Base-by-base conservation (phyloP, 2,888 invertebrate species). In the Leuctra nigra region DNA sequence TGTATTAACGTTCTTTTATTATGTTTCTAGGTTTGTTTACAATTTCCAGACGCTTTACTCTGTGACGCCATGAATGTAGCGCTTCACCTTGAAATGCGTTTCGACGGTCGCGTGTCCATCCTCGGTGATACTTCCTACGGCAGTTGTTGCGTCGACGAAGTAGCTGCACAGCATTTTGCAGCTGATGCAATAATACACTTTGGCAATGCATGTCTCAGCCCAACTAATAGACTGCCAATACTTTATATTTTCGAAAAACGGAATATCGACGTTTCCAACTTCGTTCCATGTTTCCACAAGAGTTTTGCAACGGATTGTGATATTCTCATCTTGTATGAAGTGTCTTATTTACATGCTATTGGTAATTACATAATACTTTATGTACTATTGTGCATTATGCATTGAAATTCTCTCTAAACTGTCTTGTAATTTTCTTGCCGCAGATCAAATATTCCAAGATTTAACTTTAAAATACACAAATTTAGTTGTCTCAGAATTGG, bases 81-180 rank as follows among this genome's bases (percentile, higher is more conserved):
- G 58, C 65, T 74, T 9, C 66, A 67, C 57, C 69, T 86, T 36
- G 75, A 78, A 65, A 64, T 69, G 36, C 62, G 64, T n/a, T 66
- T 77, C 25, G 75, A 78, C 35, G 77, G 78, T 65, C 81, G 84
- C 66, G 73, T 89, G 1, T 94, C 86, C 66, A 84, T 95, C 64
- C 75, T 96, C 55, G 94, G 89, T 2, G 95, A 96, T 67, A 93
- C 93, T 7, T 87, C 92, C 0, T 95, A 92, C 72, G 93, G 91
- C 63, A 92, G 92, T 70, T 94, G 93, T 71, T 94, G 94, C 70
- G 83, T 91, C 2, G 93, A 94, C 71, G 87, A 88, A 66, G 83
- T 95, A 29, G 88, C 94, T 1, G 92, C 95, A 0, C 84, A 88
- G 70, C 97, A 97, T 71, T 83, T 91, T 4, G 77, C 82, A 56